A percentile compares a stretch with the other conserved stretches of the same genome.
Conservation (phyloP, 2,113 vertebrate genomes). For the Gallinago undulata region DNA sequence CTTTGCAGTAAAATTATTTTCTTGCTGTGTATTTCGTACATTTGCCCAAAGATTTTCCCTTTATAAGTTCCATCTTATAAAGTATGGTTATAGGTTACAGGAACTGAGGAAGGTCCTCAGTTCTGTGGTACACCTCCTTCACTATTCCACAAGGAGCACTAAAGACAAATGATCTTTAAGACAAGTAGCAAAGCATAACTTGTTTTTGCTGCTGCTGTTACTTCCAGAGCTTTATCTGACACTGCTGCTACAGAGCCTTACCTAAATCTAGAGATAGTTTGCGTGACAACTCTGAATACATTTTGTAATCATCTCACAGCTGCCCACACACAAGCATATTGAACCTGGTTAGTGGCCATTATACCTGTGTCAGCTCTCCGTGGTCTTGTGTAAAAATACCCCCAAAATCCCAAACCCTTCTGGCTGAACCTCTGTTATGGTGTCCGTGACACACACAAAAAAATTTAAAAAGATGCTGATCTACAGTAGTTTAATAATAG, state of each 20-base stretch:
- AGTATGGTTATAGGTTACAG: no score
- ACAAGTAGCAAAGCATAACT: not conserved
- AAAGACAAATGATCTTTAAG: not conserved
- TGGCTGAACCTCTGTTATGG: not conserved
- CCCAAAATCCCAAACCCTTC: not conserved
- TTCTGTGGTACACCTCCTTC: not conserved
- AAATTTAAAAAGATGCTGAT: not conserved
- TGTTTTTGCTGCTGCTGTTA: not conserved
- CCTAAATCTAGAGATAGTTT: not conserved
- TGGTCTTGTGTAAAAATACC: not conserved
- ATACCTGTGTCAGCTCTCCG: not conserved
- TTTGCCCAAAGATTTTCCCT: not conserved
- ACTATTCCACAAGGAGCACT: not conserved
- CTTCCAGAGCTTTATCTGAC: not conserved
- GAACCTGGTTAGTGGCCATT: not conserved
- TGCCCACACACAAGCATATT: not conserved
- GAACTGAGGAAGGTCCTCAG: no score
- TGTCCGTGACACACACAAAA: not conserved
- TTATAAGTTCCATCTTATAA: not conserved
- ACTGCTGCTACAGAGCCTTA: not conserved
- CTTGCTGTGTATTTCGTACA: not conserved
- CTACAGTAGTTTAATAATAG: not conserved
- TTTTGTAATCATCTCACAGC: not conserved
- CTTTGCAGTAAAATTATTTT: not conserved
- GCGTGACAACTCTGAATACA: not conserved